Conservation (phyloP, 2,113 vertebrate species). For the Maccullochella peelii region DNA sequence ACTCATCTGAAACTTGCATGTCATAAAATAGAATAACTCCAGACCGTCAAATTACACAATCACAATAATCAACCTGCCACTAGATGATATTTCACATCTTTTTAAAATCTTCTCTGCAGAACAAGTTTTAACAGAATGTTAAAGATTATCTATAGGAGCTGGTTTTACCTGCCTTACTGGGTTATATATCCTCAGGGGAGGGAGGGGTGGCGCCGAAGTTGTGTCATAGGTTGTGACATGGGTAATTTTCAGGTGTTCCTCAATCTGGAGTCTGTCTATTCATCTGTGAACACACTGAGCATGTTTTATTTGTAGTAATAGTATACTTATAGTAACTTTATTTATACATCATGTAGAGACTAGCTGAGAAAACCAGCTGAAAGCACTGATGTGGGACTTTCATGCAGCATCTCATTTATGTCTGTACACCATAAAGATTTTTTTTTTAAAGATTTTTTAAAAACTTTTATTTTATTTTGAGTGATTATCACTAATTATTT, state of each 20-base stretch:
- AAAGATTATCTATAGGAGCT: not conserved
- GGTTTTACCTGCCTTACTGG: slow-evolving; percentile 17
- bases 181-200: not conserved
- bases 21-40: not conserved
- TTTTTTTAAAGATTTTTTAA: not conserved
- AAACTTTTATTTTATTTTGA: not conserved
- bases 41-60: not conserved
- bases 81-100: not conserved
- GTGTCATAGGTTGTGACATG: not conserved
- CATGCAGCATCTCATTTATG: not conserved
- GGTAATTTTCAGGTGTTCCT: slow-evolving; percentile 16
- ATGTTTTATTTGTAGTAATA: too few relatives aligned
- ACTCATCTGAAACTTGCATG: not conserved
- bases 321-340: too few relatives aligned
- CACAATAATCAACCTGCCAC: not conserved
- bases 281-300: not conserved
- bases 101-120: not conserved
- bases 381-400: too few relatives aligned
- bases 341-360: too few relatives aligned
- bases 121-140: not conserved
- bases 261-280: not conserved
- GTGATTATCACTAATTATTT: too few relatives aligned
- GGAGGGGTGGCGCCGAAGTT: not conserved
- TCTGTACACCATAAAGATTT: not conserved
- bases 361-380: too few relatives aligned